phyloP scores from a whole-genome alignment of 2,888 invertebrate genomes.

The Chaitophorus viminalis region DNA sequence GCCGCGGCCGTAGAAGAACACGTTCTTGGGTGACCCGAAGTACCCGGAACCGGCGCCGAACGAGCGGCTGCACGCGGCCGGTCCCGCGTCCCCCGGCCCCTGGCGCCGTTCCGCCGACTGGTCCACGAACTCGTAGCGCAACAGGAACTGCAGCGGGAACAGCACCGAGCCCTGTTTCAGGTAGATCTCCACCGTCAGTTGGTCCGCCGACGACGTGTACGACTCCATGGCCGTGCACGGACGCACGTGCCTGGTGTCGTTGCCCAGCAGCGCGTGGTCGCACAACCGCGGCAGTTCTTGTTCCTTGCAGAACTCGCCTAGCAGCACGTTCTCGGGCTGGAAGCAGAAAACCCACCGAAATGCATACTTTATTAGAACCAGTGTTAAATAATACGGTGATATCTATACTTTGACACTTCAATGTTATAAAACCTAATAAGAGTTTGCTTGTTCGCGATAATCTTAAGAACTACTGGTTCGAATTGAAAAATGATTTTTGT shows the following conservation, averaged over 20 bases:
- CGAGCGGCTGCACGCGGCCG: slow-evolving; percentile 71
- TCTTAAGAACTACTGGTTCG: too few species aligned
- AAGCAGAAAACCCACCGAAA: slow-evolving; percentile 26
- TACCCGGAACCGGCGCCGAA: slow-evolving; percentile 66
- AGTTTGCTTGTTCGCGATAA: too few species aligned
- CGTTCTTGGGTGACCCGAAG: slow-evolving; percentile 81
- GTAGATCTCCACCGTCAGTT: slow-evolving; percentile 80
- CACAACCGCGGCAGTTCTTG: slow-evolving; percentile 73
- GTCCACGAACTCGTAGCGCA: slow-evolving; percentile 86
- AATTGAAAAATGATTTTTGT: too few species aligned
- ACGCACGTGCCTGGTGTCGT: slow-evolving; percentile 77
- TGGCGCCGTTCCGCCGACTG: slow-evolving; percentile 76
- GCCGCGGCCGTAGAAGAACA: slow-evolving; percentile 84
- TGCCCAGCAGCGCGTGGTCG: slow-evolving; percentile 78
- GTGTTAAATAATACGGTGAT: too few species aligned
- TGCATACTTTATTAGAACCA: too few species aligned
- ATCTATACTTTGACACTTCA: too few species aligned
- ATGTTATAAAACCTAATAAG: too few species aligned
- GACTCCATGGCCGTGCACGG: slow-evolving; percentile 79
- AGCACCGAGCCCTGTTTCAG: slow-evolving; percentile 82
- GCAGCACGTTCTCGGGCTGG: slow-evolving; percentile 71
- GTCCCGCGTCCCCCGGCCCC: slow-evolving; percentile 67
- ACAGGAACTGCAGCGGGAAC: slow-evolving; percentile 80
- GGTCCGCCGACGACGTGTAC: slow-evolving; percentile 80
- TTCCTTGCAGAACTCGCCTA: slow-evolving; percentile 82